Conservation (phyloP, 1,140 invertebrate genomes). For the Propsilocerus akamusi region DNA sequence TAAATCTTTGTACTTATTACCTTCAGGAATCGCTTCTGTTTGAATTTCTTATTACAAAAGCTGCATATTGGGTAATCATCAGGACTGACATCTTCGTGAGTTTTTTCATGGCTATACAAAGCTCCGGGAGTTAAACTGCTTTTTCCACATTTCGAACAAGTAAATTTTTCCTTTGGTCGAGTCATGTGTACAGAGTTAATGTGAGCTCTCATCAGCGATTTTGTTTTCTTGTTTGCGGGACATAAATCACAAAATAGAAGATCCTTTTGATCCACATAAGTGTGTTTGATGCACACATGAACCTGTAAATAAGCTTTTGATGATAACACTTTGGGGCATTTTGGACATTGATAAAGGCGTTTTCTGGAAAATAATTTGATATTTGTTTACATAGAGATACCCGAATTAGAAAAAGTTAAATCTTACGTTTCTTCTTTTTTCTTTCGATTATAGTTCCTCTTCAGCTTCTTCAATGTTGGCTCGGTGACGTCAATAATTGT, state of each 20-base stretch:
- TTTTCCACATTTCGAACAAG: not conserved
- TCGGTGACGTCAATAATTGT: too few relatives aligned
- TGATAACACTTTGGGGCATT: not conserved
- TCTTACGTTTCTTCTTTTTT: too few relatives aligned
- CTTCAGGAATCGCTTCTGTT: not conserved
- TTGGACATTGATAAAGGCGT: not conserved
- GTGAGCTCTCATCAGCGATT: not conserved
- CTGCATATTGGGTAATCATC: not conserved
- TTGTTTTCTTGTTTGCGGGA: not conserved
- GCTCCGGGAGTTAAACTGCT: not conserved
- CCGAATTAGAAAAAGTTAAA: too few relatives aligned
- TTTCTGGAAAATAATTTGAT: not conserved
- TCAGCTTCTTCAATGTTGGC: too few relatives aligned
- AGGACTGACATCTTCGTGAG: not conserved
- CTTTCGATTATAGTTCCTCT: too few relatives aligned
- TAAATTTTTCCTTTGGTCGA: not conserved
- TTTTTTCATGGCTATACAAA: not conserved
- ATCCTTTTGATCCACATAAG: not conserved
- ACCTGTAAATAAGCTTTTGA: not conserved
- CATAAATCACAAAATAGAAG: not conserved
- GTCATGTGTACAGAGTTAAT: not conserved
- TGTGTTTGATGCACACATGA: not conserved
- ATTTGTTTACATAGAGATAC: too few relatives aligned
- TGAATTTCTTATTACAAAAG: not conserved
- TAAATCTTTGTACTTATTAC: too few relatives aligned